Conservation (phyloP, 2,797 vertebrate genomes). For the Ctenopoma multispine region DNA sequence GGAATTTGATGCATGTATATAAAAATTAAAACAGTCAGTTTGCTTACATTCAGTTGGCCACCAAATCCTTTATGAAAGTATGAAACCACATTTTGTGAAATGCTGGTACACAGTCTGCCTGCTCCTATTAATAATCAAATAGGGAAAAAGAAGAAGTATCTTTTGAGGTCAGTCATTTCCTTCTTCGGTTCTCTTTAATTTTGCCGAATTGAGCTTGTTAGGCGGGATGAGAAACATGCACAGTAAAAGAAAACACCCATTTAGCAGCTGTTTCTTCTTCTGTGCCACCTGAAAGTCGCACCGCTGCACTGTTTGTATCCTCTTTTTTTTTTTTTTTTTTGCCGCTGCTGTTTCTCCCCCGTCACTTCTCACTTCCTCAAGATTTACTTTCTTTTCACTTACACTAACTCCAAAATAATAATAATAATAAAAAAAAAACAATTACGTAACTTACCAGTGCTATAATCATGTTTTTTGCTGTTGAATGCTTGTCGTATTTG, state of each 20-base stretch:
- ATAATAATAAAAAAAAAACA: constrained; percentile 18
- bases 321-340: constrained; percentile 29
- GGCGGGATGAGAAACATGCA: constrained; percentile 57
- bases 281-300: constrained; percentile 54
- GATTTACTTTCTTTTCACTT: constrained; percentile 47
- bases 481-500: constrained; percentile 72
- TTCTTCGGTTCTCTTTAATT: constrained; percentile 65
- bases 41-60: constrained; percentile 33
- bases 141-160: constrained; percentile 62
- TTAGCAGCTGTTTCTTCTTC: constrained; percentile 69
- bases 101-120: constrained; percentile 66
- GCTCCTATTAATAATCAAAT: constrained; percentile 78
- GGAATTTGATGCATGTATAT: constrained; percentile 12
- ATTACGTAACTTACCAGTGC: constrained; percentile 57
- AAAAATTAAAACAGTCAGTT: constrained; percentile 40
- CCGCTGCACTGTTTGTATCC: constrained; percentile 19
- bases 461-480: constrained; percentile 67
- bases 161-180: constrained; percentile 80
- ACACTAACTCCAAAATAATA: constrained; percentile 50
- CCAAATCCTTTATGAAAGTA: constrained; percentile 53
- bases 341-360: constrained; percentile 1
- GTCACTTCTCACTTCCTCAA: constrained; percentile 31
- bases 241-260: constrained; percentile 61
- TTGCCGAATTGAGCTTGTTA: constrained; percentile 70
- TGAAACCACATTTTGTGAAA: constrained; percentile 60